Evolutionary conservation across 2,888 invertebrate species (phyloP), one percentile per base, ranked within the genome.

Genomic region (Chydorus sphaericus): DNA sequence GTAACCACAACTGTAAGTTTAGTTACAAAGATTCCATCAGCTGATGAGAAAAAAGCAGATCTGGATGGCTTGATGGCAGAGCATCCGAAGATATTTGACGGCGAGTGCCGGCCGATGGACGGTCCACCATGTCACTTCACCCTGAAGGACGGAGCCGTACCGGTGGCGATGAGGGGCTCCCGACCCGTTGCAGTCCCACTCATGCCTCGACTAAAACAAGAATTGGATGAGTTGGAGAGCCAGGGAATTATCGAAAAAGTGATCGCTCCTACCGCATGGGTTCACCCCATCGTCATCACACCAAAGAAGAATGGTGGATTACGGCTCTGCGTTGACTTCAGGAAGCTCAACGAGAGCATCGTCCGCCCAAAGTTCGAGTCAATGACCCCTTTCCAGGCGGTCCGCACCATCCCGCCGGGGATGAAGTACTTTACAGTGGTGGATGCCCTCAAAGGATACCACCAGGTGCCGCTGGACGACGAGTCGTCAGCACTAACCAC

Each of bases 251-350:
- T 63, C 6, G 36, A 31, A n/a, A 55, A 58, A 54, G 60, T 63
- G 0, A 58, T 59, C 18, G 53, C 55, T 33, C 62, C 62, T 6
- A 60, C 57, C 8, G 61, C 61, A 11, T 63, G 61, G 62, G 61
- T 61, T 10, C 62, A 59, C 49, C 58, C 59, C 16, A 23, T 62
- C 20, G 57, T 62, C 37, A 30, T 63, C 3, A 53, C 58, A 5
- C 48, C 54, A 44, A 63, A 63, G 36, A 55, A 55, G 8, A 60
- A 58, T 18, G 56, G 56, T 6, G 59, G 60, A 18, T 31, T 63
- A 10, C 37, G 63, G n/a, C 31, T 63, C 7, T 62, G 51, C 36
- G 56, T 63, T 8, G 62, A 62, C 36, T 59, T 62, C 0, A 55
- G 38, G 31, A 59, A 60, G 6, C 52, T 64, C 1, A 64, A 64